Base-by-base conservation (phyloP, 2,888 invertebrate genomes). In the Crepidodera aurea region DNA sequence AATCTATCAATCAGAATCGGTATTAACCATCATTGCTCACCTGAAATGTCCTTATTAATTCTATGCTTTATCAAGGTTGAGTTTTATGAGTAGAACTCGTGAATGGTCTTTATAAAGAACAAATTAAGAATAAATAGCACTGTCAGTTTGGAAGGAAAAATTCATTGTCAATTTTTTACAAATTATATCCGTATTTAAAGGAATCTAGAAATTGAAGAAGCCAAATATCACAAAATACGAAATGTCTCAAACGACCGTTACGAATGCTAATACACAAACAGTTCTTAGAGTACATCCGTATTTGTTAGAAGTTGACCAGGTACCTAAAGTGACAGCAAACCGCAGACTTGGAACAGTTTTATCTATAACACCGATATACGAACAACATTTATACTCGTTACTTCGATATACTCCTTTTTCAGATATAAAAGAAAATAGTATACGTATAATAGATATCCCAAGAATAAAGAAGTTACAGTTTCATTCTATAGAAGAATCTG, bases 351-450 rank as follows among this genome's bases (percentile, higher is more conserved):
- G 67, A 29, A 66, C 70, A 1, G 59, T 59, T 16, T 53, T 69
- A 54, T 29, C 58, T 10, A 65, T 68, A 5, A 61, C 18, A 7
- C 71, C 69, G n/a, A 27, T 53, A 13, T 59, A 59, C 7, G 60
- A 62, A 6, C 65, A 34, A 16, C 56, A 54, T 22, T 71, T 74
- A 55, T 69, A 68, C 44, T 69, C 65, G 7, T 46, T 71, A n/a
- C 62, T 74, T 10, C 63, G 67, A 13, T 74, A 65, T 51, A 71
- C 69, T 8, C 74, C 74, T 1, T 73, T 65, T 54, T 63, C 67
- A 16, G 74, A 72, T 44, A 74, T 74, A 15, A 63, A 65, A 42
- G 67, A 71, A 46, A 51, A 69, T 29, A 57, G 60, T 53, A 16
- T 71, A 32, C 48, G 71, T 29, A 42, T 65, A 8, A 25, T 68